Evolutionary conservation across 2,797 vertebrate species (phyloP).

Genomic region (Rhincodon typus): DNA sequence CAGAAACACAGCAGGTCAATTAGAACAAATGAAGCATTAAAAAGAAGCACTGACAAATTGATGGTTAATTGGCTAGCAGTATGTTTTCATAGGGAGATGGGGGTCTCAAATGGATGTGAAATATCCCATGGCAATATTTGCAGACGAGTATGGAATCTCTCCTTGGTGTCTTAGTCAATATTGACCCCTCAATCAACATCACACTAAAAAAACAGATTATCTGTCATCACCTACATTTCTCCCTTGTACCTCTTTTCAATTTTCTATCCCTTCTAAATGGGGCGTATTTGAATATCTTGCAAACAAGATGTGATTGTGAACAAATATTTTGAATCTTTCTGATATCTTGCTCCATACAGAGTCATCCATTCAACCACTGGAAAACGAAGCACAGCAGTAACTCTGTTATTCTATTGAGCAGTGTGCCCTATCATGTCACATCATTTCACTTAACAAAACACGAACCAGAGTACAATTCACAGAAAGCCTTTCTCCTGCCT

Average conservation of each 20-base stretch:
- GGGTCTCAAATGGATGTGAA: background rate
- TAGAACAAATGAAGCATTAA: background rate
- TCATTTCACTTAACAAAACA: background rate
- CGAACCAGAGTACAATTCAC: background rate
- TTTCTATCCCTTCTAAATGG: background rate
- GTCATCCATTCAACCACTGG: background rate
- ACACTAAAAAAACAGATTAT: background rate
- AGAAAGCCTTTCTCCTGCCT: background rate
- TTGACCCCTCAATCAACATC: background rate
- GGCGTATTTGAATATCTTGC: background rate
- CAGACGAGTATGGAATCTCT: background rate
- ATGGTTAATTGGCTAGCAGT: background rate
- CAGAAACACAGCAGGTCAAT: background rate
- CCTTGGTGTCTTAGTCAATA: background rate
- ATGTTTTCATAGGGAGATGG: too few relatives aligned
- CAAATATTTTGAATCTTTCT: background rate
- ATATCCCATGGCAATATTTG: background rate
- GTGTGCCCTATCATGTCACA: background rate
- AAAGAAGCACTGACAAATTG: background rate
- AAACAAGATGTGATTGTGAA: background rate
- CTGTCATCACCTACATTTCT: background rate
- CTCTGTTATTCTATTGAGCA: background rate
- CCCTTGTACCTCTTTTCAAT: background rate
- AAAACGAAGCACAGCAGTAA: background rate
- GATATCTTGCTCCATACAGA: background rate